These are phyloP conservation scores for Sinocyclocheilus anshuiensis DNA, from an alignment of 2,113 vertebrate species.

Conservation along the genomic window DNA sequence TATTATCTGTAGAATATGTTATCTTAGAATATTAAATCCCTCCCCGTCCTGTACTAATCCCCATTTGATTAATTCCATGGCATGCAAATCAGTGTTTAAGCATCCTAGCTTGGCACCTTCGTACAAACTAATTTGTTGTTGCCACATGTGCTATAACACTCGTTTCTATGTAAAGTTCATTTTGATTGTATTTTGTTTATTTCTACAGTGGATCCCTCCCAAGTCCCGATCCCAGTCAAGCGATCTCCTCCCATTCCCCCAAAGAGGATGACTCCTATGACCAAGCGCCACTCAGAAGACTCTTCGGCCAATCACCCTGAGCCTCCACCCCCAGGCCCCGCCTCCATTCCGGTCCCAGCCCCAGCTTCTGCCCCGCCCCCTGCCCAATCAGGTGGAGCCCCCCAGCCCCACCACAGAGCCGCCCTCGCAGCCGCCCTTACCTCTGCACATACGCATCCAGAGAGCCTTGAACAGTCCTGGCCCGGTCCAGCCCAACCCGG, in stretches of 20 bases:
- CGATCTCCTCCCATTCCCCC: constrained; percentile 89
- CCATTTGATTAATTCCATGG: neutral
- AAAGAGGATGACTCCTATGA: constrained; percentile 80
- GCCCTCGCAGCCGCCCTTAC: constrained; percentile 77
- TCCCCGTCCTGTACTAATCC: neutral
- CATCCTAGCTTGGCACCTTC: neutral
- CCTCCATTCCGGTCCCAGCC: constrained; percentile 52
- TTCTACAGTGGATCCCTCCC: constrained; percentile 80
- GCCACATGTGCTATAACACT: constrained; percentile 66
- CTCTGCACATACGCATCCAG: constrained; percentile 91
- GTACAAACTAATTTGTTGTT: neutral
- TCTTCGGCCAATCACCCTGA: constrained; percentile 63
- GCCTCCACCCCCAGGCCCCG: constrained; percentile 44
- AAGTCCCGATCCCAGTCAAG: constrained; percentile 74
- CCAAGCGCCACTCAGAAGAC: constrained; percentile 65
- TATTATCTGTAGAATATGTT: neutral
- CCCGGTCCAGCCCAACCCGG: constrained; percentile 71
- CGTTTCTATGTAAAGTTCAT: constrained; percentile 59
- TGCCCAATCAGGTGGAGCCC: constrained; percentile 1
- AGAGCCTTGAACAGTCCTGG: constrained; percentile 85
- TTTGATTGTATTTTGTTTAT: constrained; percentile 38
- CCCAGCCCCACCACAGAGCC: constrained; percentile 52
- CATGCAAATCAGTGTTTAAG: neutral
- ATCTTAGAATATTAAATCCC: neutral
- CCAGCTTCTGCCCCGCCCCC: constrained; percentile 57